phyloP scores from a whole-genome alignment of 2,797 vertebrate species.

The Morelia viridis region DNA sequence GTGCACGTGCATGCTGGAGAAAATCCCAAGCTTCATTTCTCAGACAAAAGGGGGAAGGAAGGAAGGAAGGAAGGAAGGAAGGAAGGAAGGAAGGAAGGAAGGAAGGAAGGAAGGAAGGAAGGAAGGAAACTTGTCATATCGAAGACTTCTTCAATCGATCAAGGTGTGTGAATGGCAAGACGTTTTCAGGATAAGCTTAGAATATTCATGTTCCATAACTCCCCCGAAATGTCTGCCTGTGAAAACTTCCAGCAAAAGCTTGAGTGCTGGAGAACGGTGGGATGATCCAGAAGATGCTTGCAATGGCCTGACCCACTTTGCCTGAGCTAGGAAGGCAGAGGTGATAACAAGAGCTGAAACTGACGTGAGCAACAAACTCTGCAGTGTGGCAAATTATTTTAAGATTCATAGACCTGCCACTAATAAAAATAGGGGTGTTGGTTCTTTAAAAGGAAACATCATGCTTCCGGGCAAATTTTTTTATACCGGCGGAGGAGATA shows the following conservation, averaged over 20 bases:
- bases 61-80: background rate
- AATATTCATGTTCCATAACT: background rate
- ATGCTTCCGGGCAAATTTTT: background rate
- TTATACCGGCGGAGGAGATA: background rate
- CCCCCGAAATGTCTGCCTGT: background rate
- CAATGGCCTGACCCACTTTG: background rate
- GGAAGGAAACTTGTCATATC: too few species aligned
- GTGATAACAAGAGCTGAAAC: background rate
- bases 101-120: too few species aligned
- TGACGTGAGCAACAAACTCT: background rate
- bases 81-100: too few species aligned
- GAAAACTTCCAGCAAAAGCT: background rate
- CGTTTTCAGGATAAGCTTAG: background rate
- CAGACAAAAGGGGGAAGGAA: background rate
- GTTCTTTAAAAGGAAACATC: background rate
- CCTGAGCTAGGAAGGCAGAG: background rate
- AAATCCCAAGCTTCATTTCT: conserved; percentile 25
- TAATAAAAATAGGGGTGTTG: background rate
- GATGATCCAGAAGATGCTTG: background rate
- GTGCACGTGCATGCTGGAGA: conserved; percentile 7
- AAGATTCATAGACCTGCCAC: background rate
- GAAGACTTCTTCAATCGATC: too few species aligned
- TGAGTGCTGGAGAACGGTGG: background rate
- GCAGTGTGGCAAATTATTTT: background rate
- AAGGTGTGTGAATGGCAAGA: too few species aligned